These are phyloP conservation scores for Phoxinus phoxinus DNA, from an alignment of 2,113 vertebrate species.

Conservation along the genomic window DNA sequence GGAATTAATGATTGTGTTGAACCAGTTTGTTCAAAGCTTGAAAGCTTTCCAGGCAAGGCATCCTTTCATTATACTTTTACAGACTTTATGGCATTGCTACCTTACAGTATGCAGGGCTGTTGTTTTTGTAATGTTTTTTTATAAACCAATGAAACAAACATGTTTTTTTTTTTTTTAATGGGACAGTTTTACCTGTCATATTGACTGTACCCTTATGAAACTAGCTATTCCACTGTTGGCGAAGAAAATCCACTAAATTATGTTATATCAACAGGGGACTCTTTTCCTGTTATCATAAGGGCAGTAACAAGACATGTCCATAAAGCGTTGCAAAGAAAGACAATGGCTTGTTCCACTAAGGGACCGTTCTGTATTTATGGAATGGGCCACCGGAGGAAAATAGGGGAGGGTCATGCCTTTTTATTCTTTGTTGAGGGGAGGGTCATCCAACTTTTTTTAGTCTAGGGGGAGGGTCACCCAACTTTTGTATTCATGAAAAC, in stretches of 20 bases:
- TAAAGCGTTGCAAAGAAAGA: not conserved
- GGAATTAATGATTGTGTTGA: no score
- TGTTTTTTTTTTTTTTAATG: not conserved
- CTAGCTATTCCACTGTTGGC: not conserved
- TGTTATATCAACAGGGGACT: not conserved
- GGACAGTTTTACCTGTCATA: not conserved
- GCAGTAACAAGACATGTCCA: not conserved
- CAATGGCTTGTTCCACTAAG: no score
- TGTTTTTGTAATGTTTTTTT: not conserved
- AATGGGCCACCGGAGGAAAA: no score
- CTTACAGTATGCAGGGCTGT: not conserved
- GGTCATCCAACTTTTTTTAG: no score
- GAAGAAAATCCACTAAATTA: not conserved
- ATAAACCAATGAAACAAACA: no score
- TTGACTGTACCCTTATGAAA: not conserved
- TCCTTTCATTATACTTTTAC: not conserved
- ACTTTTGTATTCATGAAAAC: no score
- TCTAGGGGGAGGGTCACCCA: no score
- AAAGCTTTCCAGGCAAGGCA: not conserved
- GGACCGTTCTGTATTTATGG: no score
- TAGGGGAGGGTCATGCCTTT: no score
- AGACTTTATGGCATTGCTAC: not conserved
- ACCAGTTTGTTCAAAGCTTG: not conserved
- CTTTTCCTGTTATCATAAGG: slow-evolving; percentile 21
- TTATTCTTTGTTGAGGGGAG: no score